A percentile compares a stretch with the other conserved stretches of the same genome.
phyloP scores from a whole-genome alignment of 2,113 vertebrate species.

The Silurus asotus region DNA sequence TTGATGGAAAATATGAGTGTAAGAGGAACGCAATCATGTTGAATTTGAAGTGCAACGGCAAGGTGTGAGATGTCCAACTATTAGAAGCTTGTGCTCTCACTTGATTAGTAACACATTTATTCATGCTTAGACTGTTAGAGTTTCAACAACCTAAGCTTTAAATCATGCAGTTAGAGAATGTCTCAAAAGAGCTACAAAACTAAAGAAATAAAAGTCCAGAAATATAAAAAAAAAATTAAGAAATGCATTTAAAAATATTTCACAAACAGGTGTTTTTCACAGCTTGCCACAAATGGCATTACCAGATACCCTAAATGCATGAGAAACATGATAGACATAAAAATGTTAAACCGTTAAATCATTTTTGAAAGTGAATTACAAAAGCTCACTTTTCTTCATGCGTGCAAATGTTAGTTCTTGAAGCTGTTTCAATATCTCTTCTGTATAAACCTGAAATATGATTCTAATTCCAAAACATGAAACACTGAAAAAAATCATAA shows the following conservation, averaged over 20 bases:
- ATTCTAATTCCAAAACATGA: not conserved
- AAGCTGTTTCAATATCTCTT: not conserved
- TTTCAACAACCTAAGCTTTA: conserved; percentile 17
- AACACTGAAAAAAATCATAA: not conserved
- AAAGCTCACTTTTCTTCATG: not conserved
- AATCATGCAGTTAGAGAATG: conserved; percentile 3
- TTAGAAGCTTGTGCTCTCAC: conserved; percentile 22
- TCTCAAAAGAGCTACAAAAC: not conserved
- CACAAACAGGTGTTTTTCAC: conserved; percentile 3
- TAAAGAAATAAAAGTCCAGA: not conserved
- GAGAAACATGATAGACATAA: not conserved
- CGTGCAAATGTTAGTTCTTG: not conserved
- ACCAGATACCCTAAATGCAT: not conserved
- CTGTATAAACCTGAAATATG: not conserved
- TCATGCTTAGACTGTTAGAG: conserved; percentile 6
- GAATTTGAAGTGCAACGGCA: conserved; percentile 21
- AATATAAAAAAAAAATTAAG: not conserved
- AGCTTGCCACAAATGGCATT: conserved; percentile 4
- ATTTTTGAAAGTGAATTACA: not conserved
- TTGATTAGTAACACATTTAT: conserved; percentile 49
- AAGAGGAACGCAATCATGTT: conserved; percentile 32
- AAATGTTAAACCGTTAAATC: not conserved
- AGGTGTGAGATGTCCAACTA: conserved; percentile 41
- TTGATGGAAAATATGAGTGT: conserved; percentile 57
- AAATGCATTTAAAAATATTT: not conserved